A percentile compares a stretch with the other conserved stretches of the same genome.
Evolutionary conservation across 2,113 vertebrate species (phyloP).

Genomic region (Odontesthes bonariensis): DNA sequence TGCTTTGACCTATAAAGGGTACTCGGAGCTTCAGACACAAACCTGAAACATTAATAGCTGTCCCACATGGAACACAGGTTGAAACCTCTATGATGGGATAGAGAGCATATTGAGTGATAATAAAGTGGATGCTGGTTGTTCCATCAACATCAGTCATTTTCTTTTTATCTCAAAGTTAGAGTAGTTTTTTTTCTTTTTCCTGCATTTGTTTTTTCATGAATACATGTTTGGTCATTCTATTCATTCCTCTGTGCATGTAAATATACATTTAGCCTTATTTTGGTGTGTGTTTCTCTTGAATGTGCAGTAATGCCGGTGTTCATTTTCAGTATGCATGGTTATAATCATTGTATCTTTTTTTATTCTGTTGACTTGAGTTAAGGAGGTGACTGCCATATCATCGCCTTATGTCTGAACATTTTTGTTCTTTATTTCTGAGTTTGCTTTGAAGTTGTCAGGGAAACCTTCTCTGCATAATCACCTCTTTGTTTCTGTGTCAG

Average conservation of each 20-base stretch:
- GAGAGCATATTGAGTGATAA: constrained; percentile 17
- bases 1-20: constrained; percentile 34
- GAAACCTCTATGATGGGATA: constrained; percentile 22
- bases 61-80: constrained; percentile 35
- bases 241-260: constrained; percentile 73
- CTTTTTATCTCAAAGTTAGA: constrained; percentile 18
- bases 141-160: constrained; percentile 36
- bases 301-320: constrained; percentile 35
- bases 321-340: constrained; percentile 58
- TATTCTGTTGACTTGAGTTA: constrained; percentile 47
- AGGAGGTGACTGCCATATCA: constrained; percentile 47
- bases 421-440: background rate
- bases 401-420: constrained; percentile 24
- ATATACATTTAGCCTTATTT: constrained; percentile 56
- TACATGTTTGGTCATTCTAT: constrained; percentile 69
- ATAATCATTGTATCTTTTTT: constrained; percentile 33
- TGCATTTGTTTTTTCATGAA: constrained; percentile 61
- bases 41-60: constrained; percentile 34
- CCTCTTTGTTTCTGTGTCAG: constrained; percentile 86
- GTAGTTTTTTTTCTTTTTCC: constrained; percentile 47
- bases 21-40: constrained; percentile 15
- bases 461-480: constrained; percentile 28
- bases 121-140: constrained; percentile 44
- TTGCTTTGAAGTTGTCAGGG: constrained; percentile 1
- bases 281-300: constrained; percentile 46